Conservation (phyloP, 2,113 vertebrate genomes). For the Neogobius melanostomus region DNA sequence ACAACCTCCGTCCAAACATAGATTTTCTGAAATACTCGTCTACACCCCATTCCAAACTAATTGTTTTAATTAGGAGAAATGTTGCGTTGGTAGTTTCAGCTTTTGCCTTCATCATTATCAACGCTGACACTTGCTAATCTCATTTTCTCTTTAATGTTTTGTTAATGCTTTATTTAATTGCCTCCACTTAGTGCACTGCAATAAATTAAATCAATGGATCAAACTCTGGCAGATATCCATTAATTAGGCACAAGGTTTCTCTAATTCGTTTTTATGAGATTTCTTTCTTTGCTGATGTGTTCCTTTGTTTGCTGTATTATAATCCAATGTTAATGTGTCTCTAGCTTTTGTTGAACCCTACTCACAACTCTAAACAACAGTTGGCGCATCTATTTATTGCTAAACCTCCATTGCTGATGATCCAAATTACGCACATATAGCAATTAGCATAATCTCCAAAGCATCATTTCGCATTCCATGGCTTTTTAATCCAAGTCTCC, state of each 20-base stretch:
- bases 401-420: conserved; percentile 61
- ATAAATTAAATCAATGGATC: conserved; percentile 4
- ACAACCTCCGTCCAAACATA: background rate
- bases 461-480: conserved; percentile 53
- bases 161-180: conserved; percentile 6
- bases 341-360: conserved; percentile 6
- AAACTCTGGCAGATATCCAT: background rate
- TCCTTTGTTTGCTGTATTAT: conserved; percentile 6
- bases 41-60: background rate
- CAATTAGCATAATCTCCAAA: conserved; percentile 75
- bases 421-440: conserved; percentile 64
- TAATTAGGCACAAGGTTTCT: background rate
- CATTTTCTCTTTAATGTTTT: conserved; percentile 3
- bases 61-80: background rate
- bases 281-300: conserved; percentile 7
- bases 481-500: conserved; percentile 53
- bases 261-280: background rate
- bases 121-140: conserved; percentile 1
- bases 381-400: conserved; percentile 32
- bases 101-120: conserved; percentile 1
- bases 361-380: background rate
- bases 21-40: background rate
- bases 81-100: background rate
- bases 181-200: background rate
- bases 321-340: conserved; percentile 11